phyloP scores from a whole-genome alignment of 2,797 vertebrate species.

The Cryptoprocta ferox region DNA sequence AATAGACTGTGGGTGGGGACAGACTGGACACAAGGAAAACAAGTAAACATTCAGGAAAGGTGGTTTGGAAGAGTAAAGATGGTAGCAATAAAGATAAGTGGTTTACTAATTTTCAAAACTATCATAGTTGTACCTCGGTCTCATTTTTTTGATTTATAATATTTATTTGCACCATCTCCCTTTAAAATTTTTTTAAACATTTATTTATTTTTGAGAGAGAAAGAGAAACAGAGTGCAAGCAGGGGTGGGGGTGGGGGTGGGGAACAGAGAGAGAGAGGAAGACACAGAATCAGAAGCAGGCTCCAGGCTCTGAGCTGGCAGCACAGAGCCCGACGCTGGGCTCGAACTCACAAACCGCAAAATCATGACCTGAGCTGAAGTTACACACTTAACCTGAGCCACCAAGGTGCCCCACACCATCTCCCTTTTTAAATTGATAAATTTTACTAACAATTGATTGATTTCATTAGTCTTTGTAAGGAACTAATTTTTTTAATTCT shows the following conservation, averaged over 20 bases:
- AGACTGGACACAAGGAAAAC: background rate
- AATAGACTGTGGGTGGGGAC: background rate
- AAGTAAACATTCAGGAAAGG: background rate
- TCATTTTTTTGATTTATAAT: background rate
- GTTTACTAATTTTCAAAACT: background rate
- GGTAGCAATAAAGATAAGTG: background rate
- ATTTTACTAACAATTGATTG: background rate
- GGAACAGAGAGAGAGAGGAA: too few relatives aligned
- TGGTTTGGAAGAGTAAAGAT: background rate
- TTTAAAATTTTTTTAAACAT: background rate
- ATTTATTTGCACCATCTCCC: background rate
- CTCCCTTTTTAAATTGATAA: conserved; percentile 19
- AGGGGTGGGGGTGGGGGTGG: too few relatives aligned
- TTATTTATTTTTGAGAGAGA: too few relatives aligned
- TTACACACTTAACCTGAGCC: too few relatives aligned
- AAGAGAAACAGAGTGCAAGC: too few relatives aligned
- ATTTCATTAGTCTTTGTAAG: conserved; percentile 16
- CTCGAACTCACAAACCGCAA: too few relatives aligned
- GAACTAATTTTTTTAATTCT: background rate
- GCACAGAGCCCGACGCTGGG: too few relatives aligned
- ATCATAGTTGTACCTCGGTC: background rate
- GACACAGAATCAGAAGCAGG: too few relatives aligned
- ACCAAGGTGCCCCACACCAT: background rate
- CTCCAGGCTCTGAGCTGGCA: too few relatives aligned
- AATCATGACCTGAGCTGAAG: too few relatives aligned